Evolutionary conservation across 1,140 invertebrate species (phyloP), one percentile per base, ranked within the genome.

Genomic region (Heliconius eleuchia): DNA sequence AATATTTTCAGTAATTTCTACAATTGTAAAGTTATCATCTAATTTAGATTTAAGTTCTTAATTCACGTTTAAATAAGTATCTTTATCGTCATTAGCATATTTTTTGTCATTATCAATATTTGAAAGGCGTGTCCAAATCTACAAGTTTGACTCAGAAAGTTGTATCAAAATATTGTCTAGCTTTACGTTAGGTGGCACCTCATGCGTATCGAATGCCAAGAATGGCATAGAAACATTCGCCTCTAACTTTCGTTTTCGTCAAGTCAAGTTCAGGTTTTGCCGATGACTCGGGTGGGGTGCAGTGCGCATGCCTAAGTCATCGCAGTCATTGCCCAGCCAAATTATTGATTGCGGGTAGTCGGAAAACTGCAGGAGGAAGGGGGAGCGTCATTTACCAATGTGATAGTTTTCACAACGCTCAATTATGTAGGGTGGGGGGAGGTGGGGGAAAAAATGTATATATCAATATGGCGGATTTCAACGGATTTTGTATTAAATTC

Each of bases 211-310:
- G 87, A 88, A 88, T 90, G 89, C 92, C 91, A 94, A 94, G 92
- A 93, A 93, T 92, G 89, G 84, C 80, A 86, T 91, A 91, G 92
- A 94, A 94, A 92, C 92, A 93, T 94, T 91, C 85, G 87, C 90
- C 87, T 88, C 87, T 89, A 90, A 94, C 92, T 94, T 94, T 94
- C 92, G 89, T 93, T 94, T 94, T 94, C 92, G 92, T 86, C 90
- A 94, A 94, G 92, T 93, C 92, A 94, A 94, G 92, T 94, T 94
- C 92, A 94, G 91, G 88, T 91, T 92, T 93, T 92, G 88, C 85
- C 90, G 89, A 94, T 94, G 92, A 94, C 83, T 92, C 87, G 82
- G 85, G 80, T 73, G 84, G 85, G 80, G 50, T 27, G 76, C 71
- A 86, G 37, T 87, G 91, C 92, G 92, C 92, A 92, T 93, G 92